Conservation (phyloP, 2,797 vertebrate genomes). For the Tauraco hartlaubi region DNA sequence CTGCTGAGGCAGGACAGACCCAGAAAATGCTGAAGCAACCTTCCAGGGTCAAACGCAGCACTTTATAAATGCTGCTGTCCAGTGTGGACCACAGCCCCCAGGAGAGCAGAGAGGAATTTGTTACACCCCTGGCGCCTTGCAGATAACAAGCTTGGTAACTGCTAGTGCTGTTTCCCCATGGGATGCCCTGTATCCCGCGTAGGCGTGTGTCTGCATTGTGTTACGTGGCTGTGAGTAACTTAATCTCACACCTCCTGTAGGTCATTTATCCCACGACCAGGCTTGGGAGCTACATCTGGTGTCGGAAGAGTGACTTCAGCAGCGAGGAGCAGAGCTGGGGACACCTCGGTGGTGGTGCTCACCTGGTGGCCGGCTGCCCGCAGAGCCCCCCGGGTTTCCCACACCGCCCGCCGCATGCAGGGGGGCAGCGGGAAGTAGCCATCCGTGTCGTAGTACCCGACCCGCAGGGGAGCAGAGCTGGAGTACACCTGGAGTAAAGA, state of each 20-base stretch:
- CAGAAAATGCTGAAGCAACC: not conserved
- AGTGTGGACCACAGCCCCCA: not conserved
- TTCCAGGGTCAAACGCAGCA: not conserved
- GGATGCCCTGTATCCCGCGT: accelerated
- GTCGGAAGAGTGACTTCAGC: not conserved
- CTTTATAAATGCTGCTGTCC: not conserved
- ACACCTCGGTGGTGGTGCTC: not conserved
- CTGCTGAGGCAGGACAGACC: not conserved
- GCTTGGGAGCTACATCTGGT: not conserved
- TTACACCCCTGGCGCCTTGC: not conserved
- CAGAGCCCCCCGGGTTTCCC: conserved; percentile 30
- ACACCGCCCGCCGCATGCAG: conserved; percentile 34
- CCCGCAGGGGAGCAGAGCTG: conserved; percentile 20
- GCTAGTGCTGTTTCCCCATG: not conserved
- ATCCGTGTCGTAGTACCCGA: conserved; percentile 54
- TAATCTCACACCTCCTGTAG: not conserved
- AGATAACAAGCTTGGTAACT: not conserved
- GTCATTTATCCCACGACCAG: not conserved
- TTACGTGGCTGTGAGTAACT: not conserved
- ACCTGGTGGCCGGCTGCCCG: conserved; percentile 63
- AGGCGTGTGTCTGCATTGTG: not conserved
- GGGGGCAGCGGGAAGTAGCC: conserved; percentile 54
- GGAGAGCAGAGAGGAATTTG: not conserved
- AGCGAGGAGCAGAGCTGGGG: not conserved
- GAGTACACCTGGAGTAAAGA: conserved; percentile 32